Conservation (phyloP, 2,113 vertebrate genomes). For the Leptodactylus fuscus region DNA sequence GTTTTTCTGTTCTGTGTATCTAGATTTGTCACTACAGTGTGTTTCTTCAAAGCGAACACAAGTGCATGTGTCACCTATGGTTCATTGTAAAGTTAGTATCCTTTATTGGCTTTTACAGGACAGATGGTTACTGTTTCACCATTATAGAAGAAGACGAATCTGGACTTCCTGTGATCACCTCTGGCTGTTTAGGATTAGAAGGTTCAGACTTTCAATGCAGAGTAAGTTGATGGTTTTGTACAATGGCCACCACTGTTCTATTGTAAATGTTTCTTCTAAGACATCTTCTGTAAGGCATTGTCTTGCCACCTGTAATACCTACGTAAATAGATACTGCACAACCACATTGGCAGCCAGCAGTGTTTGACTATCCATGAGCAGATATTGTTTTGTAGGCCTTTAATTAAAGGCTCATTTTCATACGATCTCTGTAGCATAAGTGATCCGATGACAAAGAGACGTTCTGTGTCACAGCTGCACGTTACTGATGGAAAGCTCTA, state of each 20-base stretch:
- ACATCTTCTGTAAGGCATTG: slow-evolving; percentile 29
- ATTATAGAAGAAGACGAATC: slow-evolving; percentile 95
- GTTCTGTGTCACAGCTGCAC: slow-evolving; percentile 54
- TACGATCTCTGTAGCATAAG: slow-evolving; percentile 42
- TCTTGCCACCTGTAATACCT: slow-evolving; percentile 7
- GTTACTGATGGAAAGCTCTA: slow-evolving; percentile 22
- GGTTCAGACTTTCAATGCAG: slow-evolving; percentile 96
- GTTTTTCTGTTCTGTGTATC: neutral
- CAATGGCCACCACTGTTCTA: neutral
- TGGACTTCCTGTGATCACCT: slow-evolving; percentile 84
- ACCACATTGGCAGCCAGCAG: neutral
- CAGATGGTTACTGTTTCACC: slow-evolving; percentile 94
- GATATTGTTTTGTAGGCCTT: slow-evolving; percentile 28
- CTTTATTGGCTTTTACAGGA: slow-evolving; percentile 73
- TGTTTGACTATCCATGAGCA: slow-evolving; percentile 23
- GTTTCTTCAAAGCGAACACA: neutral
- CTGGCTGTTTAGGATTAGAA: slow-evolving; percentile 88
- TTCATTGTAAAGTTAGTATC: neutral
- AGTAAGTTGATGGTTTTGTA: slow-evolving; percentile 76
- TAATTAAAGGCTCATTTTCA: slow-evolving; percentile 33
- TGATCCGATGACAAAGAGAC: slow-evolving; percentile 52
- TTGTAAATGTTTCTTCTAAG: slow-evolving; percentile 36
- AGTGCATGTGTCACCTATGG: neutral
- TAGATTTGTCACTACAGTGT: neutral
- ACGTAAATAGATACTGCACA: slow-evolving; percentile 10